Conservation (phyloP, 2,113 vertebrate species). For the Cottus gobio region DNA sequence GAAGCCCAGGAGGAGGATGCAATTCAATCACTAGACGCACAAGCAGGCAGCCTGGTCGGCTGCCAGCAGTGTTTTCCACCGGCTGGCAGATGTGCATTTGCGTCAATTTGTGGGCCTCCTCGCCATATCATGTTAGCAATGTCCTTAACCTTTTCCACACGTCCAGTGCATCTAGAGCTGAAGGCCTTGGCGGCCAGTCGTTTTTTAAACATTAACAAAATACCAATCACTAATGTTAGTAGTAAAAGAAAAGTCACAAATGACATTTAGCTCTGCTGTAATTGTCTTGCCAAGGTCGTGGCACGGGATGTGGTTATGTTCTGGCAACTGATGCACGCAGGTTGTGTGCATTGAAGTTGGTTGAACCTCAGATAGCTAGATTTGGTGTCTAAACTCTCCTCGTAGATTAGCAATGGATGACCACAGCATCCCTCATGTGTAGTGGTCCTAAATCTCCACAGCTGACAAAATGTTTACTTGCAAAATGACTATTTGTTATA, state of each 20-base stretch:
- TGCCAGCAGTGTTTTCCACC: slow-evolving; percentile 9
- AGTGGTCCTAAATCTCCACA: neutral
- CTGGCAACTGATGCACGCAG: neutral
- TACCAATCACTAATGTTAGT: neutral
- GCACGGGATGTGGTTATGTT: neutral
- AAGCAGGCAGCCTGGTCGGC: slow-evolving; percentile 2
- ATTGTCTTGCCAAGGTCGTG: neutral
- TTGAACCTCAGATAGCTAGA: neutral
- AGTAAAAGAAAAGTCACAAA: neutral
- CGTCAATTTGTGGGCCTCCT: neutral
- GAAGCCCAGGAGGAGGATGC: slow-evolving; percentile 27
- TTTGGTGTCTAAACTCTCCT: neutral
- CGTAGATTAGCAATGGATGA: too few relatives aligned
- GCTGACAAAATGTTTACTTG: neutral
- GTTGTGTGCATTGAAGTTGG: neutral
- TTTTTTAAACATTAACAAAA: neutral
- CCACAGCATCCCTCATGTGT: neutral
- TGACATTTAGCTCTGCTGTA: neutral
- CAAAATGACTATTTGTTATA: neutral
- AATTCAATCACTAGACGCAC: slow-evolving; percentile 27
- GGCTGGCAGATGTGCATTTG: slow-evolving; percentile 14
- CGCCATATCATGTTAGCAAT: neutral
- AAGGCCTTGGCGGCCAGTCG: neutral
- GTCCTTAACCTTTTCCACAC: slow-evolving; percentile 1
- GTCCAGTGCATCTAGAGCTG: neutral